Percentiles rank a stretch among this genome's conserved stretches.
These are phyloP conservation scores for Dynastes maya DNA, from an alignment of 2,888 invertebrate genomes.

Conservation along the genomic window DNA sequence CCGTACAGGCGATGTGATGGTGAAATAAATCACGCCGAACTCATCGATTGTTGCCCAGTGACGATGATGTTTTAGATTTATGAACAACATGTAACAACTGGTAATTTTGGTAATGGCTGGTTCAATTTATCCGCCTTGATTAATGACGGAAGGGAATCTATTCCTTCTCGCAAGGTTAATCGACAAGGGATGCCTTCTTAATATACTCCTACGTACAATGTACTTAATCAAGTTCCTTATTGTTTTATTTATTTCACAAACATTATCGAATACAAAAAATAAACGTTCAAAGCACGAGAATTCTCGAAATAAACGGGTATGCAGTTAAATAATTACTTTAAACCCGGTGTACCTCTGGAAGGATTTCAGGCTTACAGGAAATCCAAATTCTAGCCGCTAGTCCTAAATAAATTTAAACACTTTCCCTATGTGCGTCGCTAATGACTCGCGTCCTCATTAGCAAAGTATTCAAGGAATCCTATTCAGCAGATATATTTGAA, in stretches of 20 bases:
- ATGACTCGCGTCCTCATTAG: background rate
- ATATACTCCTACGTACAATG: background rate
- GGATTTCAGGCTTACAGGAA: background rate
- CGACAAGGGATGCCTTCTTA: background rate
- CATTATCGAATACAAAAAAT: no score
- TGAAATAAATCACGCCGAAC: conserved; percentile 32
- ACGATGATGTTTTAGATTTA: conserved; percentile 31
- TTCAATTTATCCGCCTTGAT: conserved; percentile 4
- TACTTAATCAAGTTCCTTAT: background rate
- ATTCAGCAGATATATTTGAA: no score
- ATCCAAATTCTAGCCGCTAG: background rate
- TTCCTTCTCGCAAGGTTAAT: background rate
- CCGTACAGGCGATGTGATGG: background rate
- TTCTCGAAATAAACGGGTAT: no score
- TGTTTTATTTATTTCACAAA: background rate
- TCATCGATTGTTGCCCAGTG: conserved; percentile 21
- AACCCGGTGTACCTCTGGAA: no score
- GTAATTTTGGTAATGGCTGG: background rate
- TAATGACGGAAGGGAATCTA: background rate
- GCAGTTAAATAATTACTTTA: no score
- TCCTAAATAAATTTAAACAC: background rate
- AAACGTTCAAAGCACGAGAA: no score
- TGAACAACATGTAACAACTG: conserved; percentile 17
- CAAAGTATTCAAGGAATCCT: background rate
- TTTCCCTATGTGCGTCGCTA: background rate